Base-by-base conservation (phyloP, 1,140 invertebrate species). In the Atta cephalotes region DNA sequence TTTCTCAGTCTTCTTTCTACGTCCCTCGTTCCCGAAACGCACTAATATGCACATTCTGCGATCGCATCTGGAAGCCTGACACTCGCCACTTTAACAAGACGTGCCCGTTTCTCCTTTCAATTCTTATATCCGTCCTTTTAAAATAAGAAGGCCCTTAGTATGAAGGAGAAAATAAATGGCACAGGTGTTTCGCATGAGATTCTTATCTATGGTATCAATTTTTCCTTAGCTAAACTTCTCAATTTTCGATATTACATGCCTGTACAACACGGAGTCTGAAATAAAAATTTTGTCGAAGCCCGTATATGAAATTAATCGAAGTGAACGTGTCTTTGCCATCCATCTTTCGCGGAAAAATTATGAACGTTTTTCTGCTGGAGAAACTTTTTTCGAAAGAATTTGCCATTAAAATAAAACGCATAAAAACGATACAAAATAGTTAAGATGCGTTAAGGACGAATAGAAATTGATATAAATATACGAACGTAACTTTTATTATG, bases 1-100 rank as follows among this genome's bases (percentile, higher is more conserved):
- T 78, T 35, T 79, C 49, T 45, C 62, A 21, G 21, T 39, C 49
- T 66, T 79, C 77, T 68, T 86, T n/a, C 28, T 2, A 31, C 28
- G 28, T 31, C 72, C 68, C 56, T 74, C 72, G 80, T 84, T 82
- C 16, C 56, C 68, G 35, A 72, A 84, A 76, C 56, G 80, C 39
- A 84, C 70, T 84, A 84, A 76, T 76, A 58, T 81, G 49, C 65
- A 35, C 31, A 39, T 51, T 62, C 25, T 6, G 25, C 80, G 71
- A 74, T 56, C 35, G 56, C 68, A 49, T 60, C 18, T 45, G 51
- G 31, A 18, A 39, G 65, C 0, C 31, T 71, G 65, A 71, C 56
- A 81, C 14, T 39, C 14, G 65, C 39, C 18, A 18, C 4, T 81
- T 81, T 81, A 70, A 71, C 65, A 51, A 53, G 21, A 49, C 31